Base-by-base conservation (phyloP, 2,113 vertebrate genomes). In the Myiozetetes cayanensis region DNA sequence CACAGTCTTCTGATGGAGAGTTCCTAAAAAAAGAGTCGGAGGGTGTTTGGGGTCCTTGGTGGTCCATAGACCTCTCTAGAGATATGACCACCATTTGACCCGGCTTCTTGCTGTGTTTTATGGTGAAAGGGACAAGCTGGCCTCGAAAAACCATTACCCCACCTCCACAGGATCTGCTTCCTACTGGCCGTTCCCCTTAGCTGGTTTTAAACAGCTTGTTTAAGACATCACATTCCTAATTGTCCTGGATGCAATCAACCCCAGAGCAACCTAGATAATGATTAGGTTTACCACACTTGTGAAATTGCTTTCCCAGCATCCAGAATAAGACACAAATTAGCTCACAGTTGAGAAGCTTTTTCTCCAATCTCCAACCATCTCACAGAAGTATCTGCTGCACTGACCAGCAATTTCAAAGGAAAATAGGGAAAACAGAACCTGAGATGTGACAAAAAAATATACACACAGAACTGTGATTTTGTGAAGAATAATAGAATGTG, bases 61-160 rank as follows among this genome's bases (percentile, higher is more conserved):
- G 39, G 5, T 28, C 24, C 53, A 46, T 1, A 39, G 19, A 30
- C 13, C 13, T 25, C 33, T 67, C 23, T 25, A 46, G 46, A 82
- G 37, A 11, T 33, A n/a, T 21, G 33, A n/a, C 9, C 2, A 2
- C 18, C 2, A 1, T 7, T 44, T 78, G 18, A 44, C 6, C 10
- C 39, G 61, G 33, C 20, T 53, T 25, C 39, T 75, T 39, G 15
- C 2, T 53, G 15, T 24, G 37, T 53, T n/a, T 53, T 30, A 12
- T 21, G 37, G 22, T 23, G 10, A 52, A 82, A 39, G 10, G 10
- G 39, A 7, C 28, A 52, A 59, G 19, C 1, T 46, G 12, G 12
- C 33, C 37, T 52, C 12, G 14, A 30, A 59, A 67, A 52, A 25
- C 2, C 28, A 39, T 28, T 52, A 24, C 4, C 4, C 33, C 37